Percentiles rank a stretch among this genome's conserved stretches.
phyloP scores from a whole-genome alignment of 2,888 invertebrate genomes.

The Andrena haemorrhoa region DNA sequence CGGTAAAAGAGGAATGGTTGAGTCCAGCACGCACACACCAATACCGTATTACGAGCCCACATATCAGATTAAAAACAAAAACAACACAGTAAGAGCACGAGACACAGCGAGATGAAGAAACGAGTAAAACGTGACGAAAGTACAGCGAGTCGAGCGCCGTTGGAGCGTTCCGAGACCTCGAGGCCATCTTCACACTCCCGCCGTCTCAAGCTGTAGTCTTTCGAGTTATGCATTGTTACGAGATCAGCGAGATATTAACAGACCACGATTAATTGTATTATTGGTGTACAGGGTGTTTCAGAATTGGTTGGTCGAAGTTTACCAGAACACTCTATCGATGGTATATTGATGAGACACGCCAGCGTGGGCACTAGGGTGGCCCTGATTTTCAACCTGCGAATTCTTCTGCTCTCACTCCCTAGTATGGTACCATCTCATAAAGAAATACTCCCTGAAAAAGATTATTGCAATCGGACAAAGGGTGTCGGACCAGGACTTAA shows the following conservation, averaged over 20 bases:
- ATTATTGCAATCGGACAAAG: no score
- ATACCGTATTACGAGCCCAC: slow-evolving; percentile 77
- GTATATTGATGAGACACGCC: no score
- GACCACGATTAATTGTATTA: slow-evolving; percentile 63
- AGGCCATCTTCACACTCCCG: slow-evolving; percentile 25
- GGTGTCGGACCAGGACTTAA: no score
- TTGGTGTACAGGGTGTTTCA: slow-evolving; percentile 22
- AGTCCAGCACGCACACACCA: slow-evolving; percentile 78
- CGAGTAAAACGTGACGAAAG: slow-evolving; percentile 32
- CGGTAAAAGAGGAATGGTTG: slow-evolving; percentile 65
- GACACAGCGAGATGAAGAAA: slow-evolving; percentile 31
- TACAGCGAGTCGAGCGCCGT: slow-evolving; percentile 9
- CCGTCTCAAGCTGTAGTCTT: slow-evolving; percentile 18
- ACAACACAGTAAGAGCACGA: slow-evolving; percentile 28
- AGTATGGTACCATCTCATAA: no score
- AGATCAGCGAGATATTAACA: slow-evolving; percentile 56
- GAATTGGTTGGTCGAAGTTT: no score
- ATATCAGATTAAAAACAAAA: slow-evolving; percentile 60
- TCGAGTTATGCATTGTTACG: slow-evolving; percentile 62
- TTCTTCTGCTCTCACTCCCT: no score
- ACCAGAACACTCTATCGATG: no score
- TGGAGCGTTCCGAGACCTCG: slow-evolving; percentile 6
- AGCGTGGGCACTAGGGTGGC: no score
- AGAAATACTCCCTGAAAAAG: no score
- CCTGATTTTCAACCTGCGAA: no score